Evolutionary conservation across 37 sponge, comb jelly and placozoan genomes (phyloP).

Genomic region (Aplysina aerophoba): DNA sequence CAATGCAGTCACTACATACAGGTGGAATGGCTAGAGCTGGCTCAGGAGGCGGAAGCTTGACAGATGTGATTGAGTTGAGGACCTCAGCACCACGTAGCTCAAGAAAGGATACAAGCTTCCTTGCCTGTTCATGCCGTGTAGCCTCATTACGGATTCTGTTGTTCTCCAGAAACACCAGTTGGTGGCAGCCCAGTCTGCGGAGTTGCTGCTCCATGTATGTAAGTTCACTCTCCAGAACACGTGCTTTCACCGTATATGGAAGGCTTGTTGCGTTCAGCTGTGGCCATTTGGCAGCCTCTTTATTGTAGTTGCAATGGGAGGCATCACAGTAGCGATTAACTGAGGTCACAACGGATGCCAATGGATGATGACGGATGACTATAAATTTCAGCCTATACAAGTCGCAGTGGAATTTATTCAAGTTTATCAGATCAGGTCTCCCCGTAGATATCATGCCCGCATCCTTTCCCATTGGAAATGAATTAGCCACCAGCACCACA

Average conservation of each 20-base stretch:
- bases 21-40: background rate
- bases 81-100: background rate
- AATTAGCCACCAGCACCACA: background rate
- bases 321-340: conserved; percentile 6
- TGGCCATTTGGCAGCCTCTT: background rate
- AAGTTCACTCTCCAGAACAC: background rate
- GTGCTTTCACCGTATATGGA: conserved; percentile 11
- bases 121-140: background rate
- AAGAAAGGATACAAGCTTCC: conserved; percentile 7
- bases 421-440: conserved; percentile 5
- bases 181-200: conserved; percentile 13
- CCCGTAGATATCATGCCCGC: background rate
- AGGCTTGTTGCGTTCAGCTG: background rate
- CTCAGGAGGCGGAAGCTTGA: background rate
- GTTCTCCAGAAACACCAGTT: background rate
- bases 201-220: background rate
- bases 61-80: background rate
- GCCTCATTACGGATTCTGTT: background rate
- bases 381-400: background rate
- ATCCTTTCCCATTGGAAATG: conserved; percentile 3
- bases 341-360: background rate
- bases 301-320: background rate
- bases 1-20: background rate
- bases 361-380: background rate
- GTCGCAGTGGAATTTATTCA: background rate